phyloP scores from a whole-genome alignment of 2,113 vertebrate genomes.

The Esox niger region DNA sequence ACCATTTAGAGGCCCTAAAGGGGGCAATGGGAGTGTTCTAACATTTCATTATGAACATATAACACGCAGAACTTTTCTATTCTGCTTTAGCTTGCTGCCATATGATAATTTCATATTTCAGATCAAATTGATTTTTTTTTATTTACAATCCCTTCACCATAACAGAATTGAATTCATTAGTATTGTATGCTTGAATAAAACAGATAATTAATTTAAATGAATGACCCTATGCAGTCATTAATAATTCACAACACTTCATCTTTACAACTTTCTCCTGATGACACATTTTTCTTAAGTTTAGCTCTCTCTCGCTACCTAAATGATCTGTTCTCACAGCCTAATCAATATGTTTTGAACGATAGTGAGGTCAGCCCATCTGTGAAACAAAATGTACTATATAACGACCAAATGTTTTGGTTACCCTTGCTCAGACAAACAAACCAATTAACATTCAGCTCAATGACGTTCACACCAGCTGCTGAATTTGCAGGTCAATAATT shows the following conservation, averaged over 20 bases:
- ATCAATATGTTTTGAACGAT: conserved; percentile 69
- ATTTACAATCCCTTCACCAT: too few species aligned
- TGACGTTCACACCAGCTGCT: conserved; percentile 44
- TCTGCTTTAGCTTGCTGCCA: too few species aligned
- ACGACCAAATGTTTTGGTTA: conserved; percentile 52
- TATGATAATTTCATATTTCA: too few species aligned
- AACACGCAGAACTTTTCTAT: too few species aligned
- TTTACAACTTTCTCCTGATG: neutral
- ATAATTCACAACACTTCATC: too few species aligned
- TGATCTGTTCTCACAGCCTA: conserved; percentile 52
- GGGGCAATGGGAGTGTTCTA: too few species aligned
- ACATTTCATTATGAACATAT: too few species aligned
- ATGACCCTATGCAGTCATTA: too few species aligned
- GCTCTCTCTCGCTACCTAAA: conserved; percentile 26
- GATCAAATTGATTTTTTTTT: too few species aligned
- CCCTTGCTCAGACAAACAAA: conserved; percentile 50
- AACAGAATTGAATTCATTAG: too few species aligned
- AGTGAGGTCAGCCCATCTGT: conserved; percentile 56
- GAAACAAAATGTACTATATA: conserved; percentile 35
- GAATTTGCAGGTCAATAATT: conserved; percentile 49
- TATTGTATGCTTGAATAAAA: too few species aligned
- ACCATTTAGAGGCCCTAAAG: too few species aligned
- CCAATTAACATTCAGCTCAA: conserved; percentile 57
- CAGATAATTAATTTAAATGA: neutral
- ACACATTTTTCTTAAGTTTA: conserved; percentile 43